Percentiles rank a stretch among this genome's conserved stretches.
Conservation (phyloP, 2,888 invertebrate genomes). For the Coenonympha arcania region DNA sequence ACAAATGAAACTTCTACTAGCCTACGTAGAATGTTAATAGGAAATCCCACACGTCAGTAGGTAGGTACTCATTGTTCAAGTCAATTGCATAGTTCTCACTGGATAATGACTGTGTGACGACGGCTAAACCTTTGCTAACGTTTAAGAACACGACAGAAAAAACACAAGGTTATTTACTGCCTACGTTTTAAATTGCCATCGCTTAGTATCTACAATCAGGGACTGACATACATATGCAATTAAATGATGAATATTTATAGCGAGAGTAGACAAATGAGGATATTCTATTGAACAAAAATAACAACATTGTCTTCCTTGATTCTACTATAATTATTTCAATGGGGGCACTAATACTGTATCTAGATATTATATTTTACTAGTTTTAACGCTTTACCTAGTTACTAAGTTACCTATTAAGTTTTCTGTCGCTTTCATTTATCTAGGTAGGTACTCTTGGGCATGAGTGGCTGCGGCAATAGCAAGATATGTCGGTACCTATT, state of each 20-base stretch:
- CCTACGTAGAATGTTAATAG: slow-evolving; percentile 25
- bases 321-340: neutral
- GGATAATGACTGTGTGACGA: slow-evolving; percentile 49
- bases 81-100: slow-evolving; percentile 55
- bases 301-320: neutral
- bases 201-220: neutral
- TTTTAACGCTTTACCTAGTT: too few relatives aligned
- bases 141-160: slow-evolving; percentile 48
- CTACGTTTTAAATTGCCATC: neutral
- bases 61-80: slow-evolving; percentile 51
- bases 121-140: slow-evolving; percentile 35
- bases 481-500: too few relatives aligned
- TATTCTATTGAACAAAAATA: neutral
- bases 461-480: too few relatives aligned
- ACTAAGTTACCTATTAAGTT: too few relatives aligned
- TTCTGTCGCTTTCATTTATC: too few relatives aligned
- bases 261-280: neutral
- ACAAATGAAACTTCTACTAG: neutral
- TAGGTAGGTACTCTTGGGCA: too few relatives aligned
- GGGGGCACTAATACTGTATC: too few relatives aligned
- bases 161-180: slow-evolving; percentile 49
- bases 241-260: neutral
- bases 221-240: neutral
- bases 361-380: too few relatives aligned
- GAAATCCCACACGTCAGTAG: slow-evolving; percentile 32